Evolutionary conservation across 2,113 vertebrate genomes (phyloP).

Genomic region (Nipponia nippon): DNA sequence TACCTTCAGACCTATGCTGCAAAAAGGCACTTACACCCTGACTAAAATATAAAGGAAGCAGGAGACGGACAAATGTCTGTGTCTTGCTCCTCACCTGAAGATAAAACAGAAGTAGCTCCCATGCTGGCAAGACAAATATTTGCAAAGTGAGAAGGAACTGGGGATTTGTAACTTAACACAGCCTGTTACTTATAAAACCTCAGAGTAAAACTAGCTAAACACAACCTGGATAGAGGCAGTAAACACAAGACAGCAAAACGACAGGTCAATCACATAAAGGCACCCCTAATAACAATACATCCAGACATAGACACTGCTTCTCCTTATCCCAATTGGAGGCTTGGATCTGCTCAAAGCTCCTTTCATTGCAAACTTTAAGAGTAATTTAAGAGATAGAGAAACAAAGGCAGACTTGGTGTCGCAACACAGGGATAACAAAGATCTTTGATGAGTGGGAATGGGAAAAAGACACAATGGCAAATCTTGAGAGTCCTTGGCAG

Average conservation of each 20-base stretch:
- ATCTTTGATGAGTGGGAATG: neutral
- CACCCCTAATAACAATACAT: neutral
- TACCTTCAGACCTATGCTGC: neutral
- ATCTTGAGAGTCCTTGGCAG: neutral
- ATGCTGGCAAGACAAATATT: conserved; percentile 50
- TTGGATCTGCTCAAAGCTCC: neutral
- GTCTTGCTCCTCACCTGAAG: neutral
- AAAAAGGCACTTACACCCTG: neutral
- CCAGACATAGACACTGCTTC: neutral
- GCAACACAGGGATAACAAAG: neutral
- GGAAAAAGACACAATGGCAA: neutral
- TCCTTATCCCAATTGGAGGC: neutral
- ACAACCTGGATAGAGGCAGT: conserved; percentile 22
- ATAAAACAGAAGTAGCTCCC: neutral
- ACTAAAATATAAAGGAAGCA: neutral
- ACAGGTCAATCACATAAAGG: neutral
- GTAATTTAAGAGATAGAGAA: neutral
- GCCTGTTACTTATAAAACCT: conserved; percentile 23
- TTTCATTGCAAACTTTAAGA: neutral
- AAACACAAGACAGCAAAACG: neutral
- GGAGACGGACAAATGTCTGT: neutral
- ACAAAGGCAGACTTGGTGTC: neutral
- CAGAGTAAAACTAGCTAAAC: conserved; percentile 44
- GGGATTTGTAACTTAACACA: conserved; percentile 35
- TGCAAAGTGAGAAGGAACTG: neutral